A percentile compares a stretch with the other conserved stretches of the same genome.
phyloP scores from a whole-genome alignment of 2,113 vertebrate genomes.

The Hemibagrus wyckioides region DNA sequence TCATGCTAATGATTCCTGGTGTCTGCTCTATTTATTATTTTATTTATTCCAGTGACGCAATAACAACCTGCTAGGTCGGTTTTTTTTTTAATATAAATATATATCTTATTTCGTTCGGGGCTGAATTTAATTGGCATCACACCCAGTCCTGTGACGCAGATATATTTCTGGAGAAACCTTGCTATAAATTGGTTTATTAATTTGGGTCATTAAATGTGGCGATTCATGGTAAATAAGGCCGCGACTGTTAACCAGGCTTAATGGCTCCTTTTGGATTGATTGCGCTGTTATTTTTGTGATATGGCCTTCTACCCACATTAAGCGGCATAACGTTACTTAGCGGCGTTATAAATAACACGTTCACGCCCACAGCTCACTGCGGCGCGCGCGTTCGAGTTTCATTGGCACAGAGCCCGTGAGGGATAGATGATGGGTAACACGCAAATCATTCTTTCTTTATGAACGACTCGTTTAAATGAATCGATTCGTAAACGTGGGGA shows the following conservation, averaged over 20 bases:
- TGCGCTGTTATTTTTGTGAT: conserved; percentile 42
- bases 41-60: conserved; percentile 49
- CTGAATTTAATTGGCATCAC: background rate
- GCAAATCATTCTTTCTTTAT: background rate
- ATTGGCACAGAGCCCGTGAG: background rate
- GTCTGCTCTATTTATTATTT: conserved; percentile 15
- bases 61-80: conserved; percentile 28
- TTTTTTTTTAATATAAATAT: no score
- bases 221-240: background rate
- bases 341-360: conserved; percentile 58
- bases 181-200: background rate
- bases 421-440: background rate
- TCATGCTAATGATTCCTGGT: background rate
- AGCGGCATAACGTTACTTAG: conserved; percentile 54
- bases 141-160: conserved; percentile 18
- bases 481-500: background rate
- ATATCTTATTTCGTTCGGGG: background rate
- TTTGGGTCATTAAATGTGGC: background rate
- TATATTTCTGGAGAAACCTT: background rate
- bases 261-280: conserved; percentile 33
- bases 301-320: conserved; percentile 33
- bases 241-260: background rate
- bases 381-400: conserved; percentile 42
- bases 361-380: conserved; percentile 49
- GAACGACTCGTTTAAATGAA: conserved; percentile 25